Percentiles rank a stretch among this genome's conserved stretches.
phyloP scores from a whole-genome alignment of 1,140 invertebrate species.

The Fopius arisanus region DNA sequence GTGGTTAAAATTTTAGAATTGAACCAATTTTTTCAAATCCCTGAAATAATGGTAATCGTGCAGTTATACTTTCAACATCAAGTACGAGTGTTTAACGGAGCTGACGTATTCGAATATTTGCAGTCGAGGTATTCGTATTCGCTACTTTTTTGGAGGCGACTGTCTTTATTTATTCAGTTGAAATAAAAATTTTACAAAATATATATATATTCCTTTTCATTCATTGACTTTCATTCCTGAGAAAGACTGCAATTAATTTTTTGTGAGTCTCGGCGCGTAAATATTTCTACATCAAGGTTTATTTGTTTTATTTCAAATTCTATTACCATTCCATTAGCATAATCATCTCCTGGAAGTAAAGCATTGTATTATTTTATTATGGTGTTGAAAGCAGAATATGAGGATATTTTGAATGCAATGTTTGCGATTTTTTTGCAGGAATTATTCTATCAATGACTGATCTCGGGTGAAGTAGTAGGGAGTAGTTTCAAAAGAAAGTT shows the following conservation, averaged over 20 bases:
- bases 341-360: too few relatives aligned
- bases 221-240: too few relatives aligned
- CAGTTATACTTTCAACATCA: not conserved
- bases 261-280: not conserved
- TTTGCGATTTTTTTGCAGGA: too few relatives aligned
- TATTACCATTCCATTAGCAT: too few relatives aligned
- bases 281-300: too few relatives aligned
- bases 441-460: too few relatives aligned
- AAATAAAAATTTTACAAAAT: slow-evolving; percentile 5
- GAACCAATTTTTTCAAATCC: not conserved
- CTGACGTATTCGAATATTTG: not conserved
- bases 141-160: not conserved
- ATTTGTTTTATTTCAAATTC: too few relatives aligned
- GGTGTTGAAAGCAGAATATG: too few relatives aligned
- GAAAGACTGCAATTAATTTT: not conserved
- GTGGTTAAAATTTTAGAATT: not conserved
- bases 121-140: not conserved
- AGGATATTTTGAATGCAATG: too few relatives aligned
- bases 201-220: not conserved
- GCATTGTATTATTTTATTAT: too few relatives aligned
- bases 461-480: too few relatives aligned
- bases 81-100: not conserved
- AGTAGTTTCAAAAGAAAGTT: too few relatives aligned
- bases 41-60: not conserved
- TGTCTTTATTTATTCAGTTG: not conserved